Percentiles rank a stretch among this genome's conserved stretches.
These are phyloP conservation scores for Dendronephthya gigantea DNA, from an alignment of 64 coral and sea anemone species.

Conservation along the genomic window DNA sequence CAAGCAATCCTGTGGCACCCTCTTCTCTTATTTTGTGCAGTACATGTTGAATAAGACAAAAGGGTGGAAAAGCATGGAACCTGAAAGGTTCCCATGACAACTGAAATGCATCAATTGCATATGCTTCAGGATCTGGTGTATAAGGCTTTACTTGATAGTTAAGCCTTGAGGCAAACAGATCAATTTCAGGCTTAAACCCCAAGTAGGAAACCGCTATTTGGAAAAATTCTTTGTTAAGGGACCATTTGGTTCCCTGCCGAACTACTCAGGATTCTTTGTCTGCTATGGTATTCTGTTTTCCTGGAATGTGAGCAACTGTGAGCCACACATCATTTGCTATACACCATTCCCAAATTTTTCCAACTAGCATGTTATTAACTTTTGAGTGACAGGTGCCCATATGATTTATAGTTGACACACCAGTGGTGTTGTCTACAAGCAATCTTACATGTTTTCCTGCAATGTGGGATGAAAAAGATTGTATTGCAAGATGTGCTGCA, in stretches of 20 bases:
- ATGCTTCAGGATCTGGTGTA: slow-evolving; percentile 28
- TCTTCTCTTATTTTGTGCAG: slow-evolving; percentile 13
- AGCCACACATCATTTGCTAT: not conserved
- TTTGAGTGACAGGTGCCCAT: slow-evolving; percentile 21
- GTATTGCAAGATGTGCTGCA: not conserved
- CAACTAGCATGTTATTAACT: not conserved
- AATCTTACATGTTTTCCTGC: not conserved
- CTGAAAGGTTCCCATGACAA: slow-evolving; percentile 9
- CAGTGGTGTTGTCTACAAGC: slow-evolving; percentile 15
- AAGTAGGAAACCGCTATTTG: not conserved
- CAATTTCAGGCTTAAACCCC: slow-evolving; percentile 16
- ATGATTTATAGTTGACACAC: not conserved
- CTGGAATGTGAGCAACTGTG: slow-evolving; percentile 33
- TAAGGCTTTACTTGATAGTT: slow-evolving; percentile 25
- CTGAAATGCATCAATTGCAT: slow-evolving; percentile 28
- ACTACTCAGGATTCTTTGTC: slow-evolving; percentile 13
- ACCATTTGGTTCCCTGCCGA: slow-evolving; percentile 5
- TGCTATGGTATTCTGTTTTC: not conserved
- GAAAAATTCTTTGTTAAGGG: not conserved
- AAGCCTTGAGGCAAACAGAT: slow-evolving; percentile 30
- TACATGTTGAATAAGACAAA: slow-evolving; percentile 21
- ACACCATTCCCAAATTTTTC: not conserved
- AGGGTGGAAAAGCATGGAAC: slow-evolving; percentile 36
- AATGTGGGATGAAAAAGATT: not conserved
- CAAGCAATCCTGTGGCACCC: slow-evolving; percentile 3